Percentiles rank a stretch among this genome's conserved stretches.
Conservation (phyloP, 2,888 invertebrate genomes). For the Xiphydria camelus region DNA sequence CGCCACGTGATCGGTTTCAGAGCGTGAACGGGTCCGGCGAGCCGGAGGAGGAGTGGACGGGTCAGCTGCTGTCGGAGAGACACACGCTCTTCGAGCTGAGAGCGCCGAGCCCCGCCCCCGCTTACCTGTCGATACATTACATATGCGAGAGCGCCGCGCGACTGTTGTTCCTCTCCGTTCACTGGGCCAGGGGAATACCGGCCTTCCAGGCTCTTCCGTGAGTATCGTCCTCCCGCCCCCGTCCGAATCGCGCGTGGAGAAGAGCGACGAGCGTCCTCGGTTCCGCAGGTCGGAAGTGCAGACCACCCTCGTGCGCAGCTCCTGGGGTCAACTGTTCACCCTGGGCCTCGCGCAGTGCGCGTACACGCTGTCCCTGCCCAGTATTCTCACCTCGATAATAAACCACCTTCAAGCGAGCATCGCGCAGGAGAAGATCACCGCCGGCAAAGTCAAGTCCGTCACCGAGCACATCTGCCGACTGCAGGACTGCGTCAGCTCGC, state of each 20-base stretch:
- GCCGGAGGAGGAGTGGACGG: constrained; percentile 59
- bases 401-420: constrained; percentile 78
- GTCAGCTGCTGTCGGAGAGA: constrained; percentile 70
- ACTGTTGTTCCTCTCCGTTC: constrained; percentile 84
- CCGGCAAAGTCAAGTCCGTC: constrained; percentile 74
- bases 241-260: neutral
- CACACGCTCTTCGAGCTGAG: constrained; percentile 77
- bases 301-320: constrained; percentile 79
- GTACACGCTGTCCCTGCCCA: constrained; percentile 73
- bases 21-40: constrained; percentile 53
- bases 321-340: constrained; percentile 92
- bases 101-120: constrained; percentile 77
- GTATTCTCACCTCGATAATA: constrained; percentile 81
- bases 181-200: constrained; percentile 86
- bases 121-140: constrained; percentile 91
- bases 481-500: constrained; percentile 78
- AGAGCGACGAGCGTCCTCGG: neutral
- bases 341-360: constrained; percentile 88
- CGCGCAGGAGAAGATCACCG: constrained; percentile 76
- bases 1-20: constrained; percentile 27
- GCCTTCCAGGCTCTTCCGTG: constrained; percentile 81
- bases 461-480: constrained; percentile 80
- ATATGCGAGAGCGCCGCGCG: constrained; percentile 95
- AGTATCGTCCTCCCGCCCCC: constrained; percentile 35
- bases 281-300: constrained; percentile 78